Percentiles rank a stretch among this genome's conserved stretches.
Conservation (phyloP, 1,140 invertebrate species). For the Pseudomyrmex pallidus region DNA sequence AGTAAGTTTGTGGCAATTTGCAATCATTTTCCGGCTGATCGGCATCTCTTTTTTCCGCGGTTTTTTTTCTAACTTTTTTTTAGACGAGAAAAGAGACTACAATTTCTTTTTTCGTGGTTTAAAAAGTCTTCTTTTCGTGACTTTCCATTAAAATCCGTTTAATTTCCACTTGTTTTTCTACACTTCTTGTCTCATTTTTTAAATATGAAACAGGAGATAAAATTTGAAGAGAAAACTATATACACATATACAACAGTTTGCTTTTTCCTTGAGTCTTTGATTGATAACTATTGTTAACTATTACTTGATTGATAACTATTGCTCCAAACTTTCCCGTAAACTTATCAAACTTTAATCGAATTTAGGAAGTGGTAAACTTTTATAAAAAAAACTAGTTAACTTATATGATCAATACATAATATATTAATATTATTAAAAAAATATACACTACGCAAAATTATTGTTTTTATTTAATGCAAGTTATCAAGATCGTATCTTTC, state of each 20-base stretch:
- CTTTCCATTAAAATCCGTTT: background rate
- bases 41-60: background rate
- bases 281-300: constrained; percentile 6
- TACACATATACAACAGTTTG: constrained; percentile 7
- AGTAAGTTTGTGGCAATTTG: background rate
- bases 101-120: background rate
- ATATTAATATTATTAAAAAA: too few species aligned
- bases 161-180: background rate
- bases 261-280: background rate
- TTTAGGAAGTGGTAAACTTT: background rate
- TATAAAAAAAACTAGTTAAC: background rate
- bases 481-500: background rate
- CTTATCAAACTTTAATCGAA: constrained; percentile 6
- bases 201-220: background rate
- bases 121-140: constrained; percentile 1
- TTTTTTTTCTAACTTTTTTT: background rate
- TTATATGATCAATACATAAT: too few species aligned
- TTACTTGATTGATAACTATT: constrained; percentile 24
- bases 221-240: background rate
- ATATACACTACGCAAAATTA: too few species aligned
- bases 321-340: background rate
- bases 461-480: too few species aligned
- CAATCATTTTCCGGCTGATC: constrained; percentile 33
- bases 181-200: background rate
- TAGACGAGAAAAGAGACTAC: background rate